Conservation (phyloP, 2,888 invertebrate genomes). For the Spodoptera littoralis region DNA sequence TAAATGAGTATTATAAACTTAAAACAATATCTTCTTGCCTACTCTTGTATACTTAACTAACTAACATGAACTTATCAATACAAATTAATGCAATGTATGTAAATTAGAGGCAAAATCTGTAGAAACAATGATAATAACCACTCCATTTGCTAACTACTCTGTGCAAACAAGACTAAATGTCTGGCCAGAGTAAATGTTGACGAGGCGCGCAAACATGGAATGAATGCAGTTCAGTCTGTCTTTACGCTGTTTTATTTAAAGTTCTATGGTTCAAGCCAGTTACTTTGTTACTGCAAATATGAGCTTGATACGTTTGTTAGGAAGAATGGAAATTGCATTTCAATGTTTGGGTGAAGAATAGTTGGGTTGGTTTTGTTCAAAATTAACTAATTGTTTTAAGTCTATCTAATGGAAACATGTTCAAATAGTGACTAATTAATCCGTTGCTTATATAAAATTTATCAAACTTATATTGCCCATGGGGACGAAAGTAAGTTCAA, state of each 20-base stretch:
- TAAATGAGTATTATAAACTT: too few species aligned
- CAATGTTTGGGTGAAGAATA: background rate
- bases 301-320: slow-evolving; percentile 41
- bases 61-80: too few species aligned
- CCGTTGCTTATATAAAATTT: too few species aligned
- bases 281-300: slow-evolving; percentile 55
- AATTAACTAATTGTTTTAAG: too few species aligned
- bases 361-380: background rate
- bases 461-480: too few species aligned
- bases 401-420: too few species aligned
- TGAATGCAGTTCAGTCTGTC: slow-evolving; percentile 52
- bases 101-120: too few species aligned
- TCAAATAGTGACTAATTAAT: too few species aligned
- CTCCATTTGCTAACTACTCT: slow-evolving; percentile 35
- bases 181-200: slow-evolving; percentile 53
- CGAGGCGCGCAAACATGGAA: slow-evolving; percentile 44
- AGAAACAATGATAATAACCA: slow-evolving; percentile 9
- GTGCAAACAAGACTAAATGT: slow-evolving; percentile 54
- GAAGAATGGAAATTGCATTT: background rate
- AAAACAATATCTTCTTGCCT: too few species aligned
- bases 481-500: too few species aligned
- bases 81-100: too few species aligned
- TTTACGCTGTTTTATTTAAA: slow-evolving; percentile 57
- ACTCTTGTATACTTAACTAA: too few species aligned
- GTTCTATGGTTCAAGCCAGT: slow-evolving; percentile 31